Evolutionary conservation across 2,888 invertebrate species (phyloP), one percentile per base, ranked within the genome.

Genomic region (Deilephila porcellus): DNA sequence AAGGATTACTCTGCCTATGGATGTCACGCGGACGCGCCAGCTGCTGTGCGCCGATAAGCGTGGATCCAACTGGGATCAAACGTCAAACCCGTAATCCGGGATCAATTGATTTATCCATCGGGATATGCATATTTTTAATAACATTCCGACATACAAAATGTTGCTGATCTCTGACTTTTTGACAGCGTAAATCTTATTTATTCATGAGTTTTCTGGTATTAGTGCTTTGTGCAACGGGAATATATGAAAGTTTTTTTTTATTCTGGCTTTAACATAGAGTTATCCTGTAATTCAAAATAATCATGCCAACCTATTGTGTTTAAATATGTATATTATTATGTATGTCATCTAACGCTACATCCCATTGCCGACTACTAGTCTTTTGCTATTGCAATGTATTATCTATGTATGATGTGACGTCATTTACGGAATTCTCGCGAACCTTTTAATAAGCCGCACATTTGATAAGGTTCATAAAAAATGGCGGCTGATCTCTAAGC

Each of bases 41-140:
- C 91, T 93, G 93, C 83, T 85, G 81, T 83, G 83, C 87, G 88
- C 85, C 89, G 93, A 93, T 93, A 93, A 92, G 89, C 88, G 89
- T 85, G 91, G 90, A 91, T 92, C 91, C 89, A 88, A 86, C 88
- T 84, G 81, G 88, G 88, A 88, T 90, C 86, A 63, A 86, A 87
- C 89, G 89, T 87, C 82, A 84, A 56, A 83, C 73, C 60, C 82
- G 84, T 88, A 67, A 67, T 67, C 67, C 67, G 25, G 67, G 67
- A 67, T 67, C 67, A 67, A 67, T 67, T 67, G 67, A 67, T 67
- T 67, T 67, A 67, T 67, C 67, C 67, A 25, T 25, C 67, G 45
- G 67, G 67, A 67, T 67, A 52, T 67, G 67, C 52, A 67, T 67
- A 52, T 52, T 67, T 67, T 52, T 52, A 67, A 63, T 34, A 62